A percentile compares a stretch with the other conserved stretches of the same genome.
These are phyloP conservation scores for Tragelaphus buxtoni DNA, from an alignment of 2,113 vertebrate genomes.

Conservation along the genomic window DNA sequence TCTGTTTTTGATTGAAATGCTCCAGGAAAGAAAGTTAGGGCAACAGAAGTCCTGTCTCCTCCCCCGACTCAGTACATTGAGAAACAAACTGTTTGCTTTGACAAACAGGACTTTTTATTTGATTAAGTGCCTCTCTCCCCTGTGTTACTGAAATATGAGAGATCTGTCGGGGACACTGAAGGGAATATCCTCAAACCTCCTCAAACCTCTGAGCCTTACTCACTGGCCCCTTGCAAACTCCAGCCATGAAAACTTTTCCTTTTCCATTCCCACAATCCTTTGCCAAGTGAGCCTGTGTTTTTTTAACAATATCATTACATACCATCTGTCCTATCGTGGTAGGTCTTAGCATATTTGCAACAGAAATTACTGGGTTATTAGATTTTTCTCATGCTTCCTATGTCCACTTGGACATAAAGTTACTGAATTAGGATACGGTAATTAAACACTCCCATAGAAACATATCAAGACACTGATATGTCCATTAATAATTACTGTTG, in stretches of 20 bases:
- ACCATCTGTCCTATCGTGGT: conserved; percentile 19
- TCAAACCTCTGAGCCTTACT: background rate
- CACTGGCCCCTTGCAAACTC: background rate
- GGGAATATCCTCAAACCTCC: background rate
- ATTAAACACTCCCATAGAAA: conserved; percentile 34
- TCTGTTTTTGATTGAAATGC: background rate
- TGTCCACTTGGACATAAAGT: conserved; percentile 44
- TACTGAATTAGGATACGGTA: background rate
- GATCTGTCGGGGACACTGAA: background rate
- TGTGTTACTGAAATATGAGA: background rate
- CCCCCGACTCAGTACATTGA: background rate
- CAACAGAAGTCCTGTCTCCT: background rate
- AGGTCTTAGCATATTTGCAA: conserved; percentile 28
- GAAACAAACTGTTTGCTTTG: background rate
- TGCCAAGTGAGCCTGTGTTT: background rate
- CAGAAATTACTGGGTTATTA: background rate
- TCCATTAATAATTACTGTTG: background rate
- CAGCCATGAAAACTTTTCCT: background rate
- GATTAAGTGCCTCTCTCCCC: background rate
- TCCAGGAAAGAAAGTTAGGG: conserved; percentile 12
- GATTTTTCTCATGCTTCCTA: background rate
- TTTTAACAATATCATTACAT: conserved; percentile 20
- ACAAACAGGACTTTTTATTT: background rate
- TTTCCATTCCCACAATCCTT: conserved; percentile 24
- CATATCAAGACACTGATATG: background rate